Evolutionary conservation across 2,888 invertebrate species (phyloP).

Genomic region (Petrolisthes manimaculis): DNA sequence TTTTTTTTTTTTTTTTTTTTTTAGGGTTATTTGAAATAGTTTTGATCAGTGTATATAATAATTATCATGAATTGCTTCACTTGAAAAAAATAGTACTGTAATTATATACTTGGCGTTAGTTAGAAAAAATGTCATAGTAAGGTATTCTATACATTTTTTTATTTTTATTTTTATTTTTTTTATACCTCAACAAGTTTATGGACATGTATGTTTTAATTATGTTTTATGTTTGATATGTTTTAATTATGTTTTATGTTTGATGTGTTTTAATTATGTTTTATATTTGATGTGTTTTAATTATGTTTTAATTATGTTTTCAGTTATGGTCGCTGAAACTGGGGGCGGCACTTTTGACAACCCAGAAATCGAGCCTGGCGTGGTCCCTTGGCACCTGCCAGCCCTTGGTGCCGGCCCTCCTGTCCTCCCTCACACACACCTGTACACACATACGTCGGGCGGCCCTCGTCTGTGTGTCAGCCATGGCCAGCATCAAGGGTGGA

Average conservation of each 20-base stretch:
- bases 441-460: slow-evolving; percentile 25
- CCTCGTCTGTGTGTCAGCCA: background rate
- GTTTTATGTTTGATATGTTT: background rate
- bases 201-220: background rate
- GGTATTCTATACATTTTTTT: background rate
- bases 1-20: background rate
- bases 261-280: background rate
- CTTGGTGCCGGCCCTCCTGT: slow-evolving; percentile 38
- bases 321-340: slow-evolving; percentile 40
- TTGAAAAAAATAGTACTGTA: background rate
- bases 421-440: slow-evolving; percentile 9
- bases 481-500: slow-evolving; percentile 19
- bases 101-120: background rate
- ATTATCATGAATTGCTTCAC: background rate
- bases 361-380: slow-evolving; percentile 25
- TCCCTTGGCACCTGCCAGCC: slow-evolving; percentile 27
- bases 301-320: slow-evolving; percentile 18
- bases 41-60: background rate
- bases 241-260: background rate
- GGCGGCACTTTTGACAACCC: slow-evolving; percentile 10
- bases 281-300: no score
- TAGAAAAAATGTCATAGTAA: background rate
- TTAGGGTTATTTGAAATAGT: background rate
- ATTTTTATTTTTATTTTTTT: background rate
- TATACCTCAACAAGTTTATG: background rate